A percentile compares a stretch with the other conserved stretches of the same genome.
phyloP scores from a whole-genome alignment of 2,888 invertebrate species.

The Thysanoteuthis rhombus region DNA sequence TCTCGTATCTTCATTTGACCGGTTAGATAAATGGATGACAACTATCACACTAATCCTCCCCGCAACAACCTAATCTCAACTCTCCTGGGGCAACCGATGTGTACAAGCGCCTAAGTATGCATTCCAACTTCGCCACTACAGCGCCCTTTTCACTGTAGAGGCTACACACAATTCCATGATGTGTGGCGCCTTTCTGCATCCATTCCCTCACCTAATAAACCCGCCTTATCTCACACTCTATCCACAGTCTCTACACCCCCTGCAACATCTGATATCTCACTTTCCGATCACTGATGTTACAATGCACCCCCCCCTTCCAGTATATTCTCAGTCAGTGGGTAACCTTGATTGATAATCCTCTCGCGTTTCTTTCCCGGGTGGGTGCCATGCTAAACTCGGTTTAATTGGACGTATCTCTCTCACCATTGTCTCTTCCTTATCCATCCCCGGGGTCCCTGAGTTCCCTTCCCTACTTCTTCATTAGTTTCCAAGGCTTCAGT shows the following conservation, averaged over 20 bases:
- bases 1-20: not conserved
- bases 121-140: not conserved
- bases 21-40: not conserved
- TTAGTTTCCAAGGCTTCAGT: too few relatives aligned
- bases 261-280: not conserved
- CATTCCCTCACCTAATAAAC: not conserved
- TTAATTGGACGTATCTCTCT: not conserved
- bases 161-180: not conserved
- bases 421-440: not conserved
- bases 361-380: not conserved
- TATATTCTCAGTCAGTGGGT: not conserved
- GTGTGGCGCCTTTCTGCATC: not conserved
- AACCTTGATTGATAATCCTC: not conserved
- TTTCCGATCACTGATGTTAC: not conserved
- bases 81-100: not conserved
- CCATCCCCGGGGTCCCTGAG: not conserved
- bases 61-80: not conserved
- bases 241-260: not conserved
- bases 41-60: not conserved
- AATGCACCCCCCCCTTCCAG: not conserved
- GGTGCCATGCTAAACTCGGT: not conserved
- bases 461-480: too few relatives aligned
- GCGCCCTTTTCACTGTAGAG: not conserved
- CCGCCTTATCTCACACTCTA: not conserved
- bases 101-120: too few relatives aligned